Evolutionary conservation across 2,797 vertebrate species (phyloP), one percentile per base, ranked within the genome.

Genomic region (Cetoscarus ocellatus): DNA sequence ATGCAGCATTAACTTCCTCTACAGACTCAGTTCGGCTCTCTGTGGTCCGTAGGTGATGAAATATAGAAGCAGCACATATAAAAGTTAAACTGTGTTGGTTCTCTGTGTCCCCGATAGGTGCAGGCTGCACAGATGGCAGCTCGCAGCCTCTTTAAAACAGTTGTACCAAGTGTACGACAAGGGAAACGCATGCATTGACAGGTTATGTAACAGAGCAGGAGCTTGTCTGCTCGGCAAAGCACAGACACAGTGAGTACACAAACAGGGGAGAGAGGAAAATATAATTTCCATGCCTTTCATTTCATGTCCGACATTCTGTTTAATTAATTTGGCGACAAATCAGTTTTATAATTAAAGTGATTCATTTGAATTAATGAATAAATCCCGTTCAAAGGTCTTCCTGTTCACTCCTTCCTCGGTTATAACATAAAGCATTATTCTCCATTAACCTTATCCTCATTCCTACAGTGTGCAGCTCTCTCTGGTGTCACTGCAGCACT

Each of bases 381-480:
- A 66, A 66, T 75, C 58, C 8, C 58, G 27, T 59, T 47, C 54
- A 79, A 66, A 70, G 57, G 59, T 72, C 58, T 67, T 55, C 18
- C 52, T 56, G 10, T 60, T 73, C 61, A 48, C n/a, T 57, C 19
- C 39, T 49, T 14, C 65, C 35, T 67, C 52, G 19, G 60, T 66
- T 38, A 49, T 61, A n/a, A 77, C 56, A 74, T 78, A 44, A 68
- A 53, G 61, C 34, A 75, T 82, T 82, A 51, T 75, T 82, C 47
- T 80, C 66, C 68, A 78, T 87, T 88, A 88, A 84, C 73, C 69
- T 75, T 67, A 19, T 70, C 50, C 58, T 34, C 70, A 73, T 78
- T 67, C 58, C 15, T 17, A n/a, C 59, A 17, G 67, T 57, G 68
- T 42, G 61, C 70, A 61, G 66, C 67, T 69, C 61, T 63, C 67